Conservation (phyloP, 2,888 invertebrate genomes). For the Ypsolopha sequella region DNA sequence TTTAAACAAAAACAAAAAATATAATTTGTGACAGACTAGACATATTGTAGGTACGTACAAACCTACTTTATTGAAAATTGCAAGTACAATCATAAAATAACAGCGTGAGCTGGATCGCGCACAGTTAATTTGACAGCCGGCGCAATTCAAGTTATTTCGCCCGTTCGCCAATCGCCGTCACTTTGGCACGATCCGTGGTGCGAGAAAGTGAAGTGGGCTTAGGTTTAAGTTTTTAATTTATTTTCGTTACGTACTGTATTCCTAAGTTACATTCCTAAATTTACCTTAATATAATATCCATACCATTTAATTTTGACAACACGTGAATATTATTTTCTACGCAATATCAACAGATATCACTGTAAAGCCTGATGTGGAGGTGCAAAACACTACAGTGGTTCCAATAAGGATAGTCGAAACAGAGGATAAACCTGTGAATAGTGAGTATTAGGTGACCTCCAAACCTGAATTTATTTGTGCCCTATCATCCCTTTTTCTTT, state of each 20-base stretch:
- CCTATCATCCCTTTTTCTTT: conserved; percentile 24
- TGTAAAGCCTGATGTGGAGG: conserved; percentile 54
- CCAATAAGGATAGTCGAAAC: conserved; percentile 49
- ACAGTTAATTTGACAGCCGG: conserved; percentile 22
- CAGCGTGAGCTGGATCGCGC: conserved; percentile 39
- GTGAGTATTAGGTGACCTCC: conserved; percentile 54
- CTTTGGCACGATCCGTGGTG: conserved; percentile 26
- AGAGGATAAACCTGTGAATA: conserved; percentile 53
- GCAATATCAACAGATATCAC: conserved; percentile 61
- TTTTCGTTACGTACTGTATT: too few relatives aligned
- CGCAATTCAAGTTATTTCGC: too few relatives aligned
- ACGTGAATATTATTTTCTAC: conserved; percentile 25
- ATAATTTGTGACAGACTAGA: too few relatives aligned
- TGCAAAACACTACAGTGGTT: conserved; percentile 52
- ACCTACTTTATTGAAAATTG: too few relatives aligned
- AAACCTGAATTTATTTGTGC: conserved; percentile 29
- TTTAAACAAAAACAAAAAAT: too few relatives aligned
- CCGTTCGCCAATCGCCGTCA: too few relatives aligned
- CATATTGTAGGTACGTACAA: too few relatives aligned
- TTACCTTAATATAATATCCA: too few relatives aligned
- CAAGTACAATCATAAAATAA: neutral
- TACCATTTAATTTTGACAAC: neutral
- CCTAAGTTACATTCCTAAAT: too few relatives aligned
- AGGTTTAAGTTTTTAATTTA: too few relatives aligned
- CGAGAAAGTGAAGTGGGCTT: conserved; percentile 14